Evolutionary conservation across 92 coral and sea anemone species (phyloP), one percentile per base, ranked within the genome.

Genomic region (Parazoanthus darwini): DNA sequence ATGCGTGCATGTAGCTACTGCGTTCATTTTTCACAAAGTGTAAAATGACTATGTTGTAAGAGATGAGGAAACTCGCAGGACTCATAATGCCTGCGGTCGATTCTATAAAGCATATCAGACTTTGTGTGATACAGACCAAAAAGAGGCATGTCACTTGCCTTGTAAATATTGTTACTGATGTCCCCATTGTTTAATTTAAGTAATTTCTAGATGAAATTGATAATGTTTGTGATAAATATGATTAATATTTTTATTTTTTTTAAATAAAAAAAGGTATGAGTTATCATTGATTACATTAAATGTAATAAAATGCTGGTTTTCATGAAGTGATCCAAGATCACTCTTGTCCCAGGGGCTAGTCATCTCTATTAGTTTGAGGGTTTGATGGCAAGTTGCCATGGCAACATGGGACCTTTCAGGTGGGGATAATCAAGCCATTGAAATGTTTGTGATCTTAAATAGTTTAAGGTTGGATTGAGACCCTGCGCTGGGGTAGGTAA

Each of bases 401-500:
- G 65, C 82, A 48, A 78, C 82, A 78, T 78, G 82, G 82, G 22
- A 78, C 67, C 82, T 78, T 78, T 50, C 20, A 78, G 67, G 66
- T 48, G 82, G 67, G 67, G 35, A 78, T 48, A 78, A 26, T 46
- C 82, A 78, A 78, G 82, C 20, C 82, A 48, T 78, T 78, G 82
- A 78, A 78, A 48, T 48, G 43, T n/a, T 78, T 78, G 66, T 78
- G 59, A 78, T 37, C 82, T 78, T 78, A 78, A 46, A 78, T 78
- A 50, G 82, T 48, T 78, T 78, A 78, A 78, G 82, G 82, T 63
- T 78, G 82, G 82, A 78, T 78, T 78, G 66, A 78, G 82, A 78
- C 82, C 82, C 82, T 78, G 66, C n/a, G 82, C 82, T 78, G 82
- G 82, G 66, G 82, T 78, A 78, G 82, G 66, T 78, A 78, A 48